Conservation (phyloP, 2,113 vertebrate species). For the Myotis davidii region DNA sequence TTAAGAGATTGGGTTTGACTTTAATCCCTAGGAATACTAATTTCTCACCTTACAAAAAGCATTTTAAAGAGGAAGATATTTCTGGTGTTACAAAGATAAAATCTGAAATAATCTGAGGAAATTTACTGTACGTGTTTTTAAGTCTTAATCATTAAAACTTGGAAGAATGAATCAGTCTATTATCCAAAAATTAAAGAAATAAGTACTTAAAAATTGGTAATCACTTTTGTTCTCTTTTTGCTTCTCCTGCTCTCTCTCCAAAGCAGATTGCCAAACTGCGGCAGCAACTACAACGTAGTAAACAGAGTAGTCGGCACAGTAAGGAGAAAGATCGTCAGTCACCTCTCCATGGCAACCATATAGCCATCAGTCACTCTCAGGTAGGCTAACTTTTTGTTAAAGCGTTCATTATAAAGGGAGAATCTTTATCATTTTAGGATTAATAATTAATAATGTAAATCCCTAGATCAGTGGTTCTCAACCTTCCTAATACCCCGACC, state of each 20-base stretch:
- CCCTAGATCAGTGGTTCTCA: neutral
- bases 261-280: slow-evolving; percentile 96
- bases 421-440: neutral
- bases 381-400: slow-evolving; percentile 76
- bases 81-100: slow-evolving; percentile 14
- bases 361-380: slow-evolving; percentile 89
- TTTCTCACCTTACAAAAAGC: neutral
- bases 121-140: neutral
- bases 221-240: slow-evolving; percentile 53
- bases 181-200: slow-evolving; percentile 9
- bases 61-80: slow-evolving; percentile 8
- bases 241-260: slow-evolving; percentile 61
- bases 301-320: slow-evolving; percentile 91
- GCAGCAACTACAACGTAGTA: slow-evolving; percentile 95
- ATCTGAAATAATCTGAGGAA: slow-evolving; percentile 16
- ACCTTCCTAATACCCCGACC: no score
- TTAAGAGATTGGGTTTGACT: slow-evolving; percentile 33
- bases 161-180: slow-evolving; percentile 6
- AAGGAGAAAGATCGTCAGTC: slow-evolving; percentile 93
- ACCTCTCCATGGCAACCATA: slow-evolving; percentile 88
- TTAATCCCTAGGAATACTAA: slow-evolving; percentile 11
- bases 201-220: neutral
- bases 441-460: neutral
- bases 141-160: slow-evolving; percentile 32
- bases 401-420: neutral